These are phyloP conservation scores for Helarctos malayanus DNA, from an alignment of 2,797 vertebrate species.

Conservation along the genomic window DNA sequence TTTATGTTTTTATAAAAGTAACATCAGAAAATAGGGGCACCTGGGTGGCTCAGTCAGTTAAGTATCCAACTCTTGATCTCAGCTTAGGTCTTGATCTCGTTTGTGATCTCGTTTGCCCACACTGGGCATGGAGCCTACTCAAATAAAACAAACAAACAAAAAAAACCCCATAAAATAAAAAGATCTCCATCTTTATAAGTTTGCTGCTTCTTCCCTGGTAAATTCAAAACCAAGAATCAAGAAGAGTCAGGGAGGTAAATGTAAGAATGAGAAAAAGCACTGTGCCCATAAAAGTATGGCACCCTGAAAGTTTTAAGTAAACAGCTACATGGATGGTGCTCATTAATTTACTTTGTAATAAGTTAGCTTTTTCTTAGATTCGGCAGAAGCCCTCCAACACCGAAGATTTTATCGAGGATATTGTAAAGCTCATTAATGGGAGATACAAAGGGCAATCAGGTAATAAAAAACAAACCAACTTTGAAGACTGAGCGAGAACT, in stretches of 20 bases:
- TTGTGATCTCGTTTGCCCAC: background rate
- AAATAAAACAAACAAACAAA: background rate
- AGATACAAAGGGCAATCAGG: slow-evolving; percentile 96
- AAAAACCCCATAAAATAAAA: background rate
- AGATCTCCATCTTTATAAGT: background rate
- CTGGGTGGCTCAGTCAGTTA: background rate
- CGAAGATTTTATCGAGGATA: slow-evolving; percentile 91
- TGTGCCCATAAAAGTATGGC: background rate
- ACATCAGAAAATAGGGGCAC: background rate
- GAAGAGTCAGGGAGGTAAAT: background rate
- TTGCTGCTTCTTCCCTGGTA: background rate
- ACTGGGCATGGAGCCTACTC: background rate
- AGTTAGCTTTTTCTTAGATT: slow-evolving; percentile 89
- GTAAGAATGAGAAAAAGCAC: background rate
- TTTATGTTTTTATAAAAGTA: slow-evolving; percentile 52
- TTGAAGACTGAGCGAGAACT: background rate
- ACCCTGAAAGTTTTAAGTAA: background rate
- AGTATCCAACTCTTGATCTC: background rate
- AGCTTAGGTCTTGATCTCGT: background rate
- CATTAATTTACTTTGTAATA: slow-evolving; percentile 46
- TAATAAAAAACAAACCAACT: slow-evolving; percentile 84
- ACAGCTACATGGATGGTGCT: background rate
- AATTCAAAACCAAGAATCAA: slow-evolving; percentile 8
- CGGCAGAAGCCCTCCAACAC: slow-evolving; percentile 92
- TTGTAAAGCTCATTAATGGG: slow-evolving; percentile 93